Evolutionary conservation across 2,113 vertebrate species (phyloP).

Genomic region (Syrrhaptes paradoxus): DNA sequence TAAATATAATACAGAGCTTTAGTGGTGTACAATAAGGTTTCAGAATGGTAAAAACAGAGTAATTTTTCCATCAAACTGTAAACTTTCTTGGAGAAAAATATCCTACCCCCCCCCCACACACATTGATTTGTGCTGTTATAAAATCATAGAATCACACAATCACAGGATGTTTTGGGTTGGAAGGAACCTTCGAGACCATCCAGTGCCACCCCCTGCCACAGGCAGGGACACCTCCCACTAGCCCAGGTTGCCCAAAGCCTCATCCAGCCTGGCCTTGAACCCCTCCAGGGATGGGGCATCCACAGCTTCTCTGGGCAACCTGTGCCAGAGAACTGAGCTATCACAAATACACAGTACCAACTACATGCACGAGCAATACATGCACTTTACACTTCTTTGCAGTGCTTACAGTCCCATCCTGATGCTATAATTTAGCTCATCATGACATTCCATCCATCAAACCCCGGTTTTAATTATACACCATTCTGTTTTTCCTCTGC

Average conservation of each 20-base stretch:
- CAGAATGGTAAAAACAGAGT: neutral
- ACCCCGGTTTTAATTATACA: slow-evolving; percentile 35
- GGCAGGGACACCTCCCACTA: too few species aligned
- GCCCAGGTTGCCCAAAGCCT: too few species aligned
- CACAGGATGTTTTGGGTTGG: too few species aligned
- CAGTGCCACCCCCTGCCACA: too few species aligned
- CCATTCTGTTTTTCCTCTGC: neutral
- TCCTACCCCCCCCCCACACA: accelerated
- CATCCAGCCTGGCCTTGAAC: too few species aligned
- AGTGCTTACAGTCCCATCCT: neutral
- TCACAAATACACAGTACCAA: neutral
- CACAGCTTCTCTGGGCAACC: too few species aligned
- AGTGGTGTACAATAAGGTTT: neutral
- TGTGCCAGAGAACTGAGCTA: neutral
- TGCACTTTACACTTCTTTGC: neutral
- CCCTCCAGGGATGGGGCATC: too few species aligned
- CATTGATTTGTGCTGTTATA: neutral
- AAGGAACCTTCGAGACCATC: too few species aligned
- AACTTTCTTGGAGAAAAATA: neutral
- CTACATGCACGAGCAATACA: neutral
- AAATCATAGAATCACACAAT: neutral
- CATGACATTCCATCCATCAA: slow-evolving; percentile 47
- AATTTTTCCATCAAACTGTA: neutral
- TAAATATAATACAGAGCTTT: neutral
- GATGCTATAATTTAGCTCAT: slow-evolving; percentile 21